These are phyloP conservation scores for Hyppa rectilinea DNA, from an alignment of 2,888 invertebrate species.

Conservation along the genomic window DNA sequence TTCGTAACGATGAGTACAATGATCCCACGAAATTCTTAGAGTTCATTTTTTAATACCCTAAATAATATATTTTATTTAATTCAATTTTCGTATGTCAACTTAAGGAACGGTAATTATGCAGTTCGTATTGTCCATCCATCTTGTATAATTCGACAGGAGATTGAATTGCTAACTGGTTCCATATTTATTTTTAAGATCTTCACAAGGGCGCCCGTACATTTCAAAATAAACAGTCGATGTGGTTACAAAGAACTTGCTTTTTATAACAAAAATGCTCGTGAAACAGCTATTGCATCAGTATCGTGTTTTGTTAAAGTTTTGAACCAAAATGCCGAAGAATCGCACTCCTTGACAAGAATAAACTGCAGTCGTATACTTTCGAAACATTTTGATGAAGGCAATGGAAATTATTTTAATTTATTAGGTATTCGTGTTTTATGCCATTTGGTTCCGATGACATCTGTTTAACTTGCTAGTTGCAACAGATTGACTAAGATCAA, in stretches of 20 bases:
- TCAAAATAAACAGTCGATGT: neutral
- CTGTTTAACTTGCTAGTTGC: neutral
- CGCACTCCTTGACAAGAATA: slow-evolving; percentile 14
- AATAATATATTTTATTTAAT: neutral
- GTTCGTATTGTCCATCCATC: neutral
- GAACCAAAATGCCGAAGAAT: slow-evolving; percentile 10
- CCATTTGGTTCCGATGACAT: neutral
- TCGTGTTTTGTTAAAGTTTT: slow-evolving; percentile 8
- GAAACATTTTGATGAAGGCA: slow-evolving; percentile 1
- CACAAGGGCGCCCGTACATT: neutral
- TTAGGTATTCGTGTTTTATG: slow-evolving; percentile 18
- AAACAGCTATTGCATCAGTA: slow-evolving; percentile 17
- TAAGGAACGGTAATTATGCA: neutral
- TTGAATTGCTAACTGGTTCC: neutral
- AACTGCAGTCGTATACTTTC: slow-evolving; percentile 2
- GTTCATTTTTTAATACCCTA: too few species aligned
- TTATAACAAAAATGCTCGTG: neutral
- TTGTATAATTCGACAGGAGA: neutral
- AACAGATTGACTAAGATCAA: slow-evolving; percentile 24
- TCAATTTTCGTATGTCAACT: neutral
- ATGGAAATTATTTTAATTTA: neutral
- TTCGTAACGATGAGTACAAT: too few species aligned
- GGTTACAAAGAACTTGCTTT: neutral
- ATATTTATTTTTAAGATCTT: neutral
- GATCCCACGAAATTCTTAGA: too few species aligned